Percentiles rank a stretch among this genome's conserved stretches.
These are phyloP conservation scores for Phenganax stokvisi DNA, from an alignment of 92 coral and sea anemone species.

Conservation along the genomic window DNA sequence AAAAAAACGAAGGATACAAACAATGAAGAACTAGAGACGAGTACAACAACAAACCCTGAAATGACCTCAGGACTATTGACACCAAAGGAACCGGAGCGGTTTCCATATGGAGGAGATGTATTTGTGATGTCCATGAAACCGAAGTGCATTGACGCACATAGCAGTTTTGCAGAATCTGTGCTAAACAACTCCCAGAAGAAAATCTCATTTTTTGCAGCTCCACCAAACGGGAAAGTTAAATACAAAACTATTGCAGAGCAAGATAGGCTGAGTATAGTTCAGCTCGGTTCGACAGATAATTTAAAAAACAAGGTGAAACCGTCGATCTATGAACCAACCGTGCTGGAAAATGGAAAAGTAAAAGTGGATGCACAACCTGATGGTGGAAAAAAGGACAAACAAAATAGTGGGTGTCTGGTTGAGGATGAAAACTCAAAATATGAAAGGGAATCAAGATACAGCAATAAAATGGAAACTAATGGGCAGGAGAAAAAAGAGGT, in stretches of 20 bases:
- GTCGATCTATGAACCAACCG: neutral
- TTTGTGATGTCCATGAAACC: constrained; percentile 10
- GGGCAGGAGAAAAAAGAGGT: neutral
- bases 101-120: constrained; percentile 3
- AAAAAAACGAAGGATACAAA: neutral
- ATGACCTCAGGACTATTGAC: neutral
- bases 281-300: neutral
- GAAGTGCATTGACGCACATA: neutral
- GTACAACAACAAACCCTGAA: neutral
- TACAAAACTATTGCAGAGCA: constrained; percentile 1
- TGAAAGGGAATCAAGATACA: neutral
- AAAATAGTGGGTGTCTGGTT: neutral
- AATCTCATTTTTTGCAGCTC: constrained; percentile 15
- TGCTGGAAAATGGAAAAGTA: constrained; percentile 1
- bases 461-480: neutral
- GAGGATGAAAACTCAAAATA: neutral
- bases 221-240: constrained; percentile 27
- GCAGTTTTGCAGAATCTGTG: neutral
- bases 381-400: neutral
- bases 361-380: neutral
- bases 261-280: neutral
- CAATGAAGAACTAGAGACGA: neutral
- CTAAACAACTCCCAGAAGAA: constrained; percentile 15
- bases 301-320: neutral
- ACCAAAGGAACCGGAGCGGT: neutral